Evolutionary conservation across 1,140 invertebrate species (phyloP).

Genomic region (Neodiprion fabricii): DNA sequence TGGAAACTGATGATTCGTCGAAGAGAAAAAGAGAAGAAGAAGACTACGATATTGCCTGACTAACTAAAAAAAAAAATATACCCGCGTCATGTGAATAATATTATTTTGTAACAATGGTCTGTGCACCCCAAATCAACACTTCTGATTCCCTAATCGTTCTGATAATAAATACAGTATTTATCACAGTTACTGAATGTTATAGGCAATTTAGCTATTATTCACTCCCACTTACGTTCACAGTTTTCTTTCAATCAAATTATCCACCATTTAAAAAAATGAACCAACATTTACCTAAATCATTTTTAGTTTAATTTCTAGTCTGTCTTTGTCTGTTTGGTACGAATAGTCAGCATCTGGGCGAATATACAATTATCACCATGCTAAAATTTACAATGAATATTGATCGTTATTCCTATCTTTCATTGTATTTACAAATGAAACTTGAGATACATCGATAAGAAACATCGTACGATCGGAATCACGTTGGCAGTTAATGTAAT

Average conservation of each 20-base stretch:
- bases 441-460: too few species aligned
- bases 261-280: neutral
- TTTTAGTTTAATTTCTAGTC: too few species aligned
- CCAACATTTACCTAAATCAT: neutral
- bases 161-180: slow-evolving; percentile 1
- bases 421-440: too few species aligned
- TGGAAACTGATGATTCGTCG: slow-evolving; percentile 47
- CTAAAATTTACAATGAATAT: too few species aligned
- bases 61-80: slow-evolving; percentile 12
- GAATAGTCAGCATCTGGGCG: too few species aligned
- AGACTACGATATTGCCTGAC: slow-evolving; percentile 68
- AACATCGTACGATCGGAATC: too few species aligned
- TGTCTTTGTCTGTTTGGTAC: too few species aligned
- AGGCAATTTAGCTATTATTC: neutral
- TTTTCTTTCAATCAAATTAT: neutral
- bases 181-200: neutral
- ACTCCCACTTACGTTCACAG: neutral
- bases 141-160: neutral
- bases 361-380: too few species aligned
- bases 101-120: too few species aligned
- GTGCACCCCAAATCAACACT: neutral
- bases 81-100: too few species aligned
- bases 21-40: slow-evolving; percentile 70
- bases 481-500: too few species aligned
- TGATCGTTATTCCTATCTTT: too few species aligned